Percentiles rank a stretch among this genome's conserved stretches.
Evolutionary conservation across 2,113 vertebrate species (phyloP).

Genomic region (Chiloscyllium plagiosum): DNA sequence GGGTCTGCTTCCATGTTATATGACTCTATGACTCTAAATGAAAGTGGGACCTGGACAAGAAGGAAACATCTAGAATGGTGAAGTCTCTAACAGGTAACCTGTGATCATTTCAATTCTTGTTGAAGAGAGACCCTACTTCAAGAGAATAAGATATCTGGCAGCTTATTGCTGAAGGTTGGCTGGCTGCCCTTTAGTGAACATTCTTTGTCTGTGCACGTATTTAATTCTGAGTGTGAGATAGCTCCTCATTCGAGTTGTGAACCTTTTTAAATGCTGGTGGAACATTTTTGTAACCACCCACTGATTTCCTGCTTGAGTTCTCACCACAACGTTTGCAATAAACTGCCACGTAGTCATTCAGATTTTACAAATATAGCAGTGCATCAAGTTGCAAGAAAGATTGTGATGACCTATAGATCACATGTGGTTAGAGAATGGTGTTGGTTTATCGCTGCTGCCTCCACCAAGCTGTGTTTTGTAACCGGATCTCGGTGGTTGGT

Average conservation of each 20-base stretch:
- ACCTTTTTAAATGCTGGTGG: slow-evolving; percentile 40
- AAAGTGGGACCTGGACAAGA: not conserved
- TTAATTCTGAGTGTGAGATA: not conserved
- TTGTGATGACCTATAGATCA: slow-evolving; percentile 42
- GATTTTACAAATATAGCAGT: slow-evolving; percentile 34
- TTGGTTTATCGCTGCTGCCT: not conserved
- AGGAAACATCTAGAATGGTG: not conserved
- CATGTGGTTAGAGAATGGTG: slow-evolving; percentile 43
- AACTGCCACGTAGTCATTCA: slow-evolving; percentile 47
- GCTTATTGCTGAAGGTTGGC: not conserved
- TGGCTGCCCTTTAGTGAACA: not conserved
- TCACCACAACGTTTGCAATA: slow-evolving; percentile 56
- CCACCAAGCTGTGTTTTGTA: slow-evolving; percentile 41
- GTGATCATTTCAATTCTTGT: not conserved
- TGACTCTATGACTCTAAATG: no score
- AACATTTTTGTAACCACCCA: slow-evolving; percentile 71
- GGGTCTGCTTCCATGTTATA: no score
- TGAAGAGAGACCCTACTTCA: not conserved
- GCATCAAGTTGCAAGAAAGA: not conserved
- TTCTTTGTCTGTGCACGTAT: not conserved
- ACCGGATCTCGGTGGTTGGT: slow-evolving; percentile 40
- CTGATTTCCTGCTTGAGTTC: slow-evolving; percentile 69
- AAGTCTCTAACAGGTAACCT: not conserved
- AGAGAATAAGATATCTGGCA: not conserved
- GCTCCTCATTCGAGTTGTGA: not conserved